Evolutionary conservation across 92 coral and sea anemone genomes (phyloP), one percentile per base, ranked within the genome.

Genomic region (Actinernus sp.): DNA sequence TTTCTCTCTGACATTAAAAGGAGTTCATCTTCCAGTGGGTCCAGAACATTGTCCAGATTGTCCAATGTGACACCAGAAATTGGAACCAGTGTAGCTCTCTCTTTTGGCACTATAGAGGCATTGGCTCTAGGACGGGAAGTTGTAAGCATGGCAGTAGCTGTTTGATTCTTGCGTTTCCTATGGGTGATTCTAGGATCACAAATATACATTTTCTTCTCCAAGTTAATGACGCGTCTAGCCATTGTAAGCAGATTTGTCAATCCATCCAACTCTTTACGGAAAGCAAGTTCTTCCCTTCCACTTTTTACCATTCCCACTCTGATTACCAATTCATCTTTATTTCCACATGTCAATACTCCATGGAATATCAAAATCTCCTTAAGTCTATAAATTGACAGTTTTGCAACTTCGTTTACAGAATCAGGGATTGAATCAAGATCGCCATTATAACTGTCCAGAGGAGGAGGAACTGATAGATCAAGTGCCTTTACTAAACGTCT

Each of bases 311-410:
- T 79, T n/a, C 83, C 76, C 11, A 73, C 79, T 36, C 92, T 4
- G 29, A 85, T 57, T 9, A 71, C 83, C 55, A 86, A 44, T 30
- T 86, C 87, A 27, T 79, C 92, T 46, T 72, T 86, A 31, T 25
- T 72, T n/a, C 87, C 87, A 86, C 87, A 64, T 64, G 76, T 84
- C 36, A 81, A 26, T 26, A 86, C 50, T 9, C 82, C 82, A 71
- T 81, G 93, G 48, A 38, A 54, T 53, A 59, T 64, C 9, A 81
- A 56, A 29, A 87, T 81, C 31, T 81, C 76, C 46, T 75, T 63
- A 16, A 81, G 57, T 40, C 50, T 57, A 47, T 66, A 87, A 16
- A 80, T 51, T 29, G 84, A 61, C 63, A 79, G 18, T 43, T 86
- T 86, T 7, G 65, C 32, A 39, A 87, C 62, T 14, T 75, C 87